Evolutionary conservation across 2,888 invertebrate species (phyloP), one percentile per base, ranked within the genome.

Genomic region (Odontocolon sp.): DNA sequence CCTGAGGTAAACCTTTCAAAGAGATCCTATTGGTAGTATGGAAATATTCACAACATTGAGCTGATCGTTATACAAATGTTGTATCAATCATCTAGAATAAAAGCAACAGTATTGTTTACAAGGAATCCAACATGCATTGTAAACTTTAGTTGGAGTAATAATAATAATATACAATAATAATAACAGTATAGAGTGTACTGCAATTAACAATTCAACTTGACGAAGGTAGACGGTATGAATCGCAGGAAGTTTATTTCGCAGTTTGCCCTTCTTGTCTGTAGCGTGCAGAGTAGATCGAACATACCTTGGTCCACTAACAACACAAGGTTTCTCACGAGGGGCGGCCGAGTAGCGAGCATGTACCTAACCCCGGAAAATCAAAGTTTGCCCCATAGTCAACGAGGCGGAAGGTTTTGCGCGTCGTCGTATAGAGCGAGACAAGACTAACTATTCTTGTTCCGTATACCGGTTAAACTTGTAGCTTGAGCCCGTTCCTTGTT

Each of bases 311-410:
- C 21, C 23, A 16, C 28, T 31, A 54, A 45, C 14, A 52, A 21
- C 14, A 11, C 3, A 14, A 40, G 40, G 33, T 23, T 57, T 16
- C 31, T 61, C 26, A 31, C 18, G 38, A 64, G 47, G 40, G 26
- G 8, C 42, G 42, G 3, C n/a, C n/a, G 6, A 9, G 57, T 23
- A 31, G 42, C 11, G 14, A n/a, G 14, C 16, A 31, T 47, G 33
- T 40, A 47, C n/a, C 21, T 63, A 40, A 50, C 31, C 50, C n/a
- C 11, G 21, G 52, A 59, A 66, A 64, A 59, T 66, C 52, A 70
- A 75, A 75, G 64, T 75, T 75, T 64, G 59, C 16, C 14, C 14
- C 11, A n/a, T 64, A 52, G 64, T 59, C 69, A 70, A 45, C 57
- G 69, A 69, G 57, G 69, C 11, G 52, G 50, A 66, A 54, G 75